Evolutionary conservation across 2,888 invertebrate species (phyloP).

Genomic region (Mantis religiosa): DNA sequence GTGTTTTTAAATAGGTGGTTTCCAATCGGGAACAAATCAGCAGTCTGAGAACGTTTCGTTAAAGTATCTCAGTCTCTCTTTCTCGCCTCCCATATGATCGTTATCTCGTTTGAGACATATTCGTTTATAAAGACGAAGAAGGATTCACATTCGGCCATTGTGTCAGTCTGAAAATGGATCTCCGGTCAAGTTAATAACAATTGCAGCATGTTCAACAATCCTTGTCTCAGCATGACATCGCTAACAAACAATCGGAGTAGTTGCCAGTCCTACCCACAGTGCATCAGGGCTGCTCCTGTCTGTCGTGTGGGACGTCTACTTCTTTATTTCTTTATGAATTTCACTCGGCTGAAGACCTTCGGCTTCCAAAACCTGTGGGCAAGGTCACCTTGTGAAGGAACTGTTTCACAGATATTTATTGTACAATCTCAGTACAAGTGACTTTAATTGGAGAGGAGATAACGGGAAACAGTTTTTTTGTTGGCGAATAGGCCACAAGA

Average conservation of each 20-base stretch:
- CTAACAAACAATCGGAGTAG: background rate
- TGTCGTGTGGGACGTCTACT: background rate
- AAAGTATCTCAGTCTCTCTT: too few species aligned
- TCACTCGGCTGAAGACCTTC: background rate
- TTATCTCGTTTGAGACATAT: too few species aligned
- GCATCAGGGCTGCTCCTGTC: background rate
- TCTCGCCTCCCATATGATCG: too few species aligned
- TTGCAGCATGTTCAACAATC: too few species aligned
- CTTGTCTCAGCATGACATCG: background rate
- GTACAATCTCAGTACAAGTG: background rate
- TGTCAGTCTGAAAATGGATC: too few species aligned
- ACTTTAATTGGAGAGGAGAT: background rate
- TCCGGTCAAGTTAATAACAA: too few species aligned
- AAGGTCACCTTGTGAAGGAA: background rate
- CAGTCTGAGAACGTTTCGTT: too few species aligned
- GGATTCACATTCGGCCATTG: too few species aligned
- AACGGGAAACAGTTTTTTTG: background rate
- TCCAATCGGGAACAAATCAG: too few species aligned
- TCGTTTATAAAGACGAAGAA: too few species aligned
- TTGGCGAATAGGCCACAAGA: too few species aligned
- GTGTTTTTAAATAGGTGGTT: too few species aligned
- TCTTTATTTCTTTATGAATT: background rate
- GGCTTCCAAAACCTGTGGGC: background rate
- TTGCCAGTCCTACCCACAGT: background rate
- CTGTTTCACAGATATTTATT: background rate